These are phyloP conservation scores for Seira ritae DNA, from an alignment of 2,888 invertebrate genomes.

Conservation along the genomic window DNA sequence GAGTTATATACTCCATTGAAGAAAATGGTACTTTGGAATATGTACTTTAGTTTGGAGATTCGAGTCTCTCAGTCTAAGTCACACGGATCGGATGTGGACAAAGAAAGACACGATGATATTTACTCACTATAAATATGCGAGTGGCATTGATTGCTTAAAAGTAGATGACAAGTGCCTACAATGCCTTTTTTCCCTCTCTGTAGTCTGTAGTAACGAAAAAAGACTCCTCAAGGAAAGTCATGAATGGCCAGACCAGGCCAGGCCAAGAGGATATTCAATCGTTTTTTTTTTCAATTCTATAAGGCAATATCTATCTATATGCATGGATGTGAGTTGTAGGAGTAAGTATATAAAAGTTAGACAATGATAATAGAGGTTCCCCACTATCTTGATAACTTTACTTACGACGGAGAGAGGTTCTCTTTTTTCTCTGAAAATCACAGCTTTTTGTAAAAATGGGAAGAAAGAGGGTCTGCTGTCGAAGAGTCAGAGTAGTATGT, in stretches of 20 bases:
- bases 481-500: too few species aligned
- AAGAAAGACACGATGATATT: slow-evolving; percentile 30
- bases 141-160: slow-evolving; percentile 47
- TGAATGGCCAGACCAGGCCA: slow-evolving; percentile 59
- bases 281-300: too few species aligned
- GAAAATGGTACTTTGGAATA: slow-evolving; percentile 4
- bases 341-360: background rate
- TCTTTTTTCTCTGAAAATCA: too few species aligned
- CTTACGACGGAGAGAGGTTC: background rate
- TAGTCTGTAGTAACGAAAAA: background rate
- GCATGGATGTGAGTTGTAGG: background rate
- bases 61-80: too few species aligned
- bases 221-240: slow-evolving; percentile 43
- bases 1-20: too few species aligned
- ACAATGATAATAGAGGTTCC: too few species aligned
- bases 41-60: slow-evolving; percentile 18
- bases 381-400: slow-evolving; percentile 23
- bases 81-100: too few species aligned
- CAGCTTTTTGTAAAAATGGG: slow-evolving; percentile 25
- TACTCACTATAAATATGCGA: slow-evolving; percentile 31
- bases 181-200: slow-evolving; percentile 19
- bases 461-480: background rate
- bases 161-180: slow-evolving; percentile 55
- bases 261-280: too few species aligned
- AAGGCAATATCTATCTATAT: too few species aligned